Evolutionary conservation across 2,113 vertebrate species (phyloP), one percentile per base, ranked within the genome.

Genomic region (Aphyosemion australe): DNA sequence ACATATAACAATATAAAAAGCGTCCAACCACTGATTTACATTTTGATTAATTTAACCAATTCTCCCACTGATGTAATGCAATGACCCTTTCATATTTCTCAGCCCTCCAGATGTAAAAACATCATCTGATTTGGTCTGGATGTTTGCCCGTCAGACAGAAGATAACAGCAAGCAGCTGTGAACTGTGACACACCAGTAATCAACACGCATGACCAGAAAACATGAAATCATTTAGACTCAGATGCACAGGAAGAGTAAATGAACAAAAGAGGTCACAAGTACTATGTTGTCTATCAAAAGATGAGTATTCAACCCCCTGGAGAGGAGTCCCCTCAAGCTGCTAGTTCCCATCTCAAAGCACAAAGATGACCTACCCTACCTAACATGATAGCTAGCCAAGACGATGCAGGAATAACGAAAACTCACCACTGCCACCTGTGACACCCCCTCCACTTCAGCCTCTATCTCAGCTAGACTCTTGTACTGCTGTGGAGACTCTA

Each of bases 341-440:
- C 73, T 74, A 64, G 72, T 87, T 74, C 80, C 79, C 55, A 69
- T 88, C 84, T 86, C 85, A 48, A 31, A 6, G 34, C 34, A 7
- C 34, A 37, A 37, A 37, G 34, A 37, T 10, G 9, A 10, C 9
- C 34, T 37, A 37, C 34, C 9, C 34, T 32, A 32, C 34, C 34
- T 37, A 8, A 37, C 7, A 3, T 37, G 34, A 7, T 37, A 37
- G 1, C 4, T 7, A 37, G 7, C 34, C 34, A 1, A 37, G 34
- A 37, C 34, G 6, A 7, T 37, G 69, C 54, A 37, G 50, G 69
- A 16, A 39, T 8, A 59, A 20, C 8, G 5, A 34, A 49, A 56
- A 92, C 95, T 96, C 91, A 98, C 97, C 95, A 41, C 90, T 52
- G 89, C 70, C 80, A 87, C 89, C 14, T 83, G 90, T 56, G 88